phyloP scores from a whole-genome alignment of 2,888 invertebrate genomes.

The Lacanobia wlatinum region DNA sequence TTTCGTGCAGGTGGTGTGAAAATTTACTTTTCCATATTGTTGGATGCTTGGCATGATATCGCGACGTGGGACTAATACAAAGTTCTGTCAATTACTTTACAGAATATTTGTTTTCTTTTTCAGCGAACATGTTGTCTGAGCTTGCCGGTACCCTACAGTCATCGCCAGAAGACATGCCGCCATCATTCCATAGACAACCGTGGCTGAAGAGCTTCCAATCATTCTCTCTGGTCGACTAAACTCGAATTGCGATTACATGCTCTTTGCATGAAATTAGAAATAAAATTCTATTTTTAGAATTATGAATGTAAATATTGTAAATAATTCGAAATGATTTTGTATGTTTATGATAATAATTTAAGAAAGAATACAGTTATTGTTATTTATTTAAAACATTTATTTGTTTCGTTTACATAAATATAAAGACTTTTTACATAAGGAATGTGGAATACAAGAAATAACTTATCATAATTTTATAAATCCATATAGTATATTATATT shows the following conservation, averaged over 20 bases:
- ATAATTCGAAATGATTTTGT: constrained; percentile 62
- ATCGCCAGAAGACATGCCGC: constrained; percentile 78
- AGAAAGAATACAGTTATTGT: constrained; percentile 54
- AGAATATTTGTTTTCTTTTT: constrained; percentile 13
- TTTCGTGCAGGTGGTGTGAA: no score
- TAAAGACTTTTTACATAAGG: constrained; percentile 60
- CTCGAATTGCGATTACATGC: constrained; percentile 15
- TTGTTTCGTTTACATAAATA: constrained; percentile 56
- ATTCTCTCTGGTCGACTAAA: constrained; percentile 80
- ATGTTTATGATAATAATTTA: constrained; percentile 48
- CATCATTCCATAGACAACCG: constrained; percentile 76
- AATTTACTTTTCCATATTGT: not conserved
- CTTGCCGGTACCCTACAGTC: constrained; percentile 76
- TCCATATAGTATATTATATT: constrained; percentile 14
- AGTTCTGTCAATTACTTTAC: not conserved
- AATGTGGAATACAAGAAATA: constrained; percentile 60
- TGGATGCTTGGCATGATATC: not conserved
- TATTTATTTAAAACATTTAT: constrained; percentile 65
- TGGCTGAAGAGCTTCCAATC: constrained; percentile 81
- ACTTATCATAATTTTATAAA: constrained; percentile 35
- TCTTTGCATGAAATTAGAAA: constrained; percentile 36
- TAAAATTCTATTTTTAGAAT: constrained; percentile 42
- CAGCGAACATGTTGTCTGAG: constrained; percentile 83
- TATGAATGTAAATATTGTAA: constrained; percentile 66
- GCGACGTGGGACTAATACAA: no score